Evolutionary conservation across 2,113 vertebrate species (phyloP), one percentile per base, ranked within the genome.

Genomic region (Equus przewalskii): DNA sequence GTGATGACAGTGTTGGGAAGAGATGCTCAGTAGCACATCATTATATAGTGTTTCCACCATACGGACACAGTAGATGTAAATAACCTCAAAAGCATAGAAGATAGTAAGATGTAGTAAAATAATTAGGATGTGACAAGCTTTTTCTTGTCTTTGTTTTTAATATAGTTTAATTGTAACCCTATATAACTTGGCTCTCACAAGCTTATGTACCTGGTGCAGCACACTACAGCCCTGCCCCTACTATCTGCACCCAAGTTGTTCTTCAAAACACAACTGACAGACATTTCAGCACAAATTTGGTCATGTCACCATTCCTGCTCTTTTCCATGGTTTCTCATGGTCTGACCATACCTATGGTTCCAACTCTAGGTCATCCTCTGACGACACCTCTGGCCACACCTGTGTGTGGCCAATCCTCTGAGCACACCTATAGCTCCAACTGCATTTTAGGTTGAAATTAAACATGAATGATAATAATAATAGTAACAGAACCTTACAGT

Each of bases 101-200:
- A 73, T 2, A 22, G 33, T 64, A 72, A 65, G 78, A 65, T 44
- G 18, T 8, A 28, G 28, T 36, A 60, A 92, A 51, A 65, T 51
- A 46, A 82, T 70, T 73, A 78, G 33, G 15, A 80, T 83, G 18
- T 19, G 2, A 82, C 75, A 91, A 6, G 1, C 14, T 90, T 75
- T 91, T 54, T 83, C 26, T 79, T 84, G 28, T 79, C 56, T 97
- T 64, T 87, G 2, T 41, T 78, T 70, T 96, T 76, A 92, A 89
- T 41, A 67, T 30, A 73, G 58, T 30, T 92, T 89, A 82, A 82
- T 24, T 64, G 15, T 89, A 89, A 54, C 64, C 41, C 49, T 80
- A 51, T 60, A 28, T 67, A 14, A 75, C 58, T 91, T 44, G 82
- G 10, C 41, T 91, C 24, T 93, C 33, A 36, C 12, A 54, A 76